Evolutionary conservation across 2,113 vertebrate genomes (phyloP).

Genomic region (Aix galericulata): DNA sequence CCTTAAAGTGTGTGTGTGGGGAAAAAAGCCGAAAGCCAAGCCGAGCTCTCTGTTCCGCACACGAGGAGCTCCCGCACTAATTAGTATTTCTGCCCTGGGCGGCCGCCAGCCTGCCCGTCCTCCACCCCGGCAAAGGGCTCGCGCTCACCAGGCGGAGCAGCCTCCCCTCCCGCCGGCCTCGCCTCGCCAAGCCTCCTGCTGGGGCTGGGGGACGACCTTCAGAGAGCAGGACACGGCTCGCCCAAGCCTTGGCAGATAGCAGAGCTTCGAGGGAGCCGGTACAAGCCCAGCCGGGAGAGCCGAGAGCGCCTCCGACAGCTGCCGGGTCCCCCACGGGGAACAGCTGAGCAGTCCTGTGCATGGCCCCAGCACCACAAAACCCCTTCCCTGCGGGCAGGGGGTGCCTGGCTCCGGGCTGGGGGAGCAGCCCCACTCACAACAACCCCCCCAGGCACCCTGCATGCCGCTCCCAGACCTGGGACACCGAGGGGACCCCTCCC

Average conservation of each 20-base stretch:
- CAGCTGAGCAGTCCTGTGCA: accelerated
- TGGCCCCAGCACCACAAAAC: neutral
- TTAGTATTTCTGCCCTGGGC: neutral
- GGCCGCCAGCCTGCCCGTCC: neutral
- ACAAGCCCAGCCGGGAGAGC: neutral
- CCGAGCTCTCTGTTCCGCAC: constrained; percentile 12
- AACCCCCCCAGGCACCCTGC: neutral
- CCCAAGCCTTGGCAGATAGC: accelerated
- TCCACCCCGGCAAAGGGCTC: neutral
- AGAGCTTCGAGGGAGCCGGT: accelerated
- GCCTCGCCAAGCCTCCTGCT: neutral
- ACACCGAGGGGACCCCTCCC: neutral
- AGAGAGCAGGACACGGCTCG: neutral
- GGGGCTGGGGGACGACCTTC: constrained; percentile 17
- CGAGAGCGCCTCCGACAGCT: accelerated
- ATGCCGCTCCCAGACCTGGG: neutral
- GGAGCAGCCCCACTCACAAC: neutral
- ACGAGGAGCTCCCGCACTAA: neutral
- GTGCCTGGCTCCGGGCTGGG: neutral
- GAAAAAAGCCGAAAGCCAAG: neutral
- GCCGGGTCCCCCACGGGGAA: neutral
- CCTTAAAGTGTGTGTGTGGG: neutral
- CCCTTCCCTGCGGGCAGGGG: neutral
- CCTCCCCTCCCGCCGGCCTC: neutral
- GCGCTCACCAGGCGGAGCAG: neutral